Conservation (phyloP, 1,140 invertebrate genomes). For the Piezodorus guildinii region DNA sequence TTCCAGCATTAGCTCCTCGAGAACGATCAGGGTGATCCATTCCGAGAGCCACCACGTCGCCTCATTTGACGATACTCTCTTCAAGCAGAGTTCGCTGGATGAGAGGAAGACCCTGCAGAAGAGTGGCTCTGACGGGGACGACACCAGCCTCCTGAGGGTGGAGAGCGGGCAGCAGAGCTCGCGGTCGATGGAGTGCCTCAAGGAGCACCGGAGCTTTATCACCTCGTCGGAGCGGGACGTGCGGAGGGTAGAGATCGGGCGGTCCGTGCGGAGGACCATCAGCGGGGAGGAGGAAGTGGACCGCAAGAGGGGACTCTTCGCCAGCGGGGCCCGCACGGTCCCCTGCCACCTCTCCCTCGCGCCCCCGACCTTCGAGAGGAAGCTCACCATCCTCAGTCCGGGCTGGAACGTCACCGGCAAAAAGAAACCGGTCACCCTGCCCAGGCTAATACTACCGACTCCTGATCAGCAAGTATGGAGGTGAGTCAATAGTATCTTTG, state of each 20-base stretch:
- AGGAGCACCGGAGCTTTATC: slow-evolving; percentile 37
- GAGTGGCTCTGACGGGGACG: slow-evolving; percentile 9
- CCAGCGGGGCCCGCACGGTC: slow-evolving; percentile 37
- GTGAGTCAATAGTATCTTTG: too few species aligned
- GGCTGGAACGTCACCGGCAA: slow-evolving; percentile 44
- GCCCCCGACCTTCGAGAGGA: slow-evolving; percentile 47
- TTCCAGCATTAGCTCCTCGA: neutral
- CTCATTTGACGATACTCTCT: slow-evolving; percentile 4
- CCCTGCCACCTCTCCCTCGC: slow-evolving; percentile 56
- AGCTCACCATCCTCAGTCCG: slow-evolving; percentile 58
- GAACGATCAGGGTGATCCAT: neutral
- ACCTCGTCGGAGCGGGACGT: slow-evolving; percentile 51
- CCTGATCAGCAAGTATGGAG: slow-evolving; percentile 51
- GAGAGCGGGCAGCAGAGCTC: slow-evolving; percentile 1
- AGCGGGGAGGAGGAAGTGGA: slow-evolving; percentile 45
- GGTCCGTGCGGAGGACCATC: slow-evolving; percentile 34
- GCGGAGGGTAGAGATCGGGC: slow-evolving; percentile 35
- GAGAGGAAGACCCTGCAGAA: neutral
- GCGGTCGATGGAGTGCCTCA: slow-evolving; percentile 52
- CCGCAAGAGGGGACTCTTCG: slow-evolving; percentile 44
- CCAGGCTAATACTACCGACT: slow-evolving; percentile 57
- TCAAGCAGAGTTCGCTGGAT: neutral
- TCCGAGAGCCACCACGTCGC: neutral
- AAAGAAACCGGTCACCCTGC: slow-evolving; percentile 54
- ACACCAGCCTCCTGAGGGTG: neutral